phyloP scores from a whole-genome alignment of 2,113 vertebrate species.

The Petrocephalus microphthalmus region DNA sequence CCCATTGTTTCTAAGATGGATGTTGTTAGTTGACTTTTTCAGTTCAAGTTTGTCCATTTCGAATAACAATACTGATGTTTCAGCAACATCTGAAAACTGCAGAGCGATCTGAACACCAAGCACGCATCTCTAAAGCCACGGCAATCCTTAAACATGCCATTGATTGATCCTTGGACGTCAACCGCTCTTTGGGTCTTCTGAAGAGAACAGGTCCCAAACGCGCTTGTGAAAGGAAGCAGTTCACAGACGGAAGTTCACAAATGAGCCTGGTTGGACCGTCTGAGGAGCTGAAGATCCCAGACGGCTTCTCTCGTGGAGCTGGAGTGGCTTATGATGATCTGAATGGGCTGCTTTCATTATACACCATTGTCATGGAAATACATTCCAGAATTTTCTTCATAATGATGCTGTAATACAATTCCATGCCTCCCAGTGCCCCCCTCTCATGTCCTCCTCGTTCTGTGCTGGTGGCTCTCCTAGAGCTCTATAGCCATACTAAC shows the following conservation, averaged over 20 bases:
- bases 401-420: slow-evolving; percentile 22
- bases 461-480: slow-evolving; percentile 13
- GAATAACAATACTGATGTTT: not conserved
- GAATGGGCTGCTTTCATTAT: slow-evolving; percentile 15
- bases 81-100: not conserved
- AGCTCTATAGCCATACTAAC: not conserved
- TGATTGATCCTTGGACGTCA: not conserved
- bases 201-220: not conserved
- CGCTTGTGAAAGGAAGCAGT: not conserved
- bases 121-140: not conserved
- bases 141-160: not conserved
- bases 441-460: slow-evolving; percentile 1
- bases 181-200: not conserved
- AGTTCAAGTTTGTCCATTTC: not conserved
- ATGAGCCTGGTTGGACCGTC: not conserved
- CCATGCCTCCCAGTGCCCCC: not conserved
- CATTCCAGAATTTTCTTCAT: slow-evolving; percentile 11
- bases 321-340: not conserved
- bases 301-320: not conserved
- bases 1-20: not conserved
- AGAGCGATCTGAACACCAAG: not conserved
- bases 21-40: not conserved
- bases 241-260: not conserved
- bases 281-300: not conserved
- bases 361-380: slow-evolving; percentile 21